phyloP scores from a whole-genome alignment of 2,113 vertebrate species.

The Ammodramus savannarum region DNA sequence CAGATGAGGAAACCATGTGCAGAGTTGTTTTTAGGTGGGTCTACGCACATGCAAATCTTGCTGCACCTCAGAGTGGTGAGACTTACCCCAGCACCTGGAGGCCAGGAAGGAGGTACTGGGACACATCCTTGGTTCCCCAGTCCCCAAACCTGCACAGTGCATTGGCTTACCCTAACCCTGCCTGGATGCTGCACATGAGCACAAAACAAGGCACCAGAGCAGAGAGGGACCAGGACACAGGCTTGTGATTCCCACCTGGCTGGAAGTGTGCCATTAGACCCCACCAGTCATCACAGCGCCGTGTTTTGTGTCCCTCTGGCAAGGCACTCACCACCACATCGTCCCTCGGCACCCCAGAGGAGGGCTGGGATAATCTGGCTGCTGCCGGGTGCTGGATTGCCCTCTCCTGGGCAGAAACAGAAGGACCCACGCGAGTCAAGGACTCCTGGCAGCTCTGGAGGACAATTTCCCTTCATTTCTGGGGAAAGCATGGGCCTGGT shows the following conservation, averaged over 20 bases:
- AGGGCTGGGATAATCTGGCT: not conserved
- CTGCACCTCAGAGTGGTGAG: accelerated
- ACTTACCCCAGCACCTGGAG: not conserved
- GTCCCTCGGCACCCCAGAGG: accelerated
- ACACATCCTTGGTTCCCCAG: not conserved
- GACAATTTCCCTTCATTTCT: not conserved
- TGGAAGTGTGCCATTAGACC: not conserved
- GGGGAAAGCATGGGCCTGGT: not conserved
- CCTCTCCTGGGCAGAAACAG: constrained; percentile 57
- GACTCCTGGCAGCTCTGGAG: not conserved
- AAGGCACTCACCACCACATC: not conserved
- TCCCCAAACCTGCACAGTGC: not conserved
- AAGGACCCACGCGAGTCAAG: not conserved
- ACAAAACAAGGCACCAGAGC: accelerated
- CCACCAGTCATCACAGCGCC: not conserved
- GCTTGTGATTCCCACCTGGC: accelerated
- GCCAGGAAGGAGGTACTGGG: not conserved
- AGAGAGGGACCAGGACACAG: accelerated
- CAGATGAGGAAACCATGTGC: not conserved
- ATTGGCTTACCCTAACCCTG: accelerated
- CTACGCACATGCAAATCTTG: accelerated
- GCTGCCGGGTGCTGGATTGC: not conserved
- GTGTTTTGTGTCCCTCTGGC: accelerated
- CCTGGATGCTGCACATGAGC: not conserved
- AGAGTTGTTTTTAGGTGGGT: accelerated